These are phyloP conservation scores for Drosophila merina DNA, from an alignment of 2,888 invertebrate species.

Conservation along the genomic window DNA sequence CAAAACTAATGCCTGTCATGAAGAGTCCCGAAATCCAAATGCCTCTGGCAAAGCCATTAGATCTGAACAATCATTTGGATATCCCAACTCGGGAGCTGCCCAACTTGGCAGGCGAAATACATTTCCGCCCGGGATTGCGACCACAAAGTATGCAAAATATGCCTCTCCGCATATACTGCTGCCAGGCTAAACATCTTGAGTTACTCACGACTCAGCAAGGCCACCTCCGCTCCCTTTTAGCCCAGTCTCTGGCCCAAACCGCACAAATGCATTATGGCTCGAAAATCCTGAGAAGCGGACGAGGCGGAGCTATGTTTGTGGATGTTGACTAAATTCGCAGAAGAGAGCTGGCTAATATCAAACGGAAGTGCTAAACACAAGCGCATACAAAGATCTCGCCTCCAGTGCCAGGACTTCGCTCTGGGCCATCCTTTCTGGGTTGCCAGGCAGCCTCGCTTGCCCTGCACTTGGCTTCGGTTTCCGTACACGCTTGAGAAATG, in stretches of 20 bases:
- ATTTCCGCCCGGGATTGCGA: constrained; percentile 62
- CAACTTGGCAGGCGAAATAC: constrained; percentile 44
- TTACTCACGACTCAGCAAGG: constrained; percentile 31
- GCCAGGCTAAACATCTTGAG: constrained; percentile 48
- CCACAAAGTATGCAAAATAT: constrained; percentile 68
- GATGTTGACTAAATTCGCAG: constrained; percentile 73
- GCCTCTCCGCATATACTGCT: constrained; percentile 33
- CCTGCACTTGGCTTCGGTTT: constrained; percentile 73
- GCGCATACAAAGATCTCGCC: constrained; percentile 24
- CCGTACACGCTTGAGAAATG: constrained; percentile 78
- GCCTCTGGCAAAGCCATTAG: constrained; percentile 31
- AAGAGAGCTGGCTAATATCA: constrained; percentile 75
- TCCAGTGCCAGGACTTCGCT: constrained; percentile 3
- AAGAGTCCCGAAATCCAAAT: background rate
- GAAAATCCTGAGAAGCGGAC: constrained; percentile 17
- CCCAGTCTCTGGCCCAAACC: constrained; percentile 50
- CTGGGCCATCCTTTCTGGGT: constrained; percentile 71
- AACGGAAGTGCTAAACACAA: constrained; percentile 70
- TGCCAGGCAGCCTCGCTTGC: constrained; percentile 33
- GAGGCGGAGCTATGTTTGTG: constrained; percentile 44
- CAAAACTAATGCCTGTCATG: constrained; percentile 24
- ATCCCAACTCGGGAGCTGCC: background rate
- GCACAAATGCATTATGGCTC: constrained; percentile 71
- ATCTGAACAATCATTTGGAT: constrained; percentile 17
- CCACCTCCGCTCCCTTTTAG: constrained; percentile 3